Conservation (phyloP, 2,888 invertebrate species). For the Lycia hirtaria region DNA sequence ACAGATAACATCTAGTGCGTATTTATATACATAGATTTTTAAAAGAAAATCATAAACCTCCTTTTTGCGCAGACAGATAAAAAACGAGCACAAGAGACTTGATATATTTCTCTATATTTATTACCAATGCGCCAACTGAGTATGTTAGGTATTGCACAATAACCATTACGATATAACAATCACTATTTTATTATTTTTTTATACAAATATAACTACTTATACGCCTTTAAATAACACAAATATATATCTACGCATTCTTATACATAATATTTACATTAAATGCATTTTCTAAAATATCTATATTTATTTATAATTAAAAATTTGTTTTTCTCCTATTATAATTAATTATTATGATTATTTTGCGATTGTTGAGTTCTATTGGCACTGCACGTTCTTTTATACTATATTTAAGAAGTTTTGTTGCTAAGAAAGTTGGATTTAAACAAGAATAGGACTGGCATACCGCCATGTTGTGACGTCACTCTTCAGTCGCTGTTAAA, state of each 20-base stretch:
- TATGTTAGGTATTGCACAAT: not conserved
- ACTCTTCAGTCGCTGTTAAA: no score
- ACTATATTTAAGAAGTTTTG: not conserved
- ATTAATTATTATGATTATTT: slow-evolving; percentile 23
- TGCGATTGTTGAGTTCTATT: slow-evolving; percentile 33
- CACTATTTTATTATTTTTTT: slow-evolving; percentile 2
- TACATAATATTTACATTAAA: slow-evolving; percentile 47
- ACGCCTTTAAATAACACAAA: slow-evolving; percentile 1
- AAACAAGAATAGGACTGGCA: no score
- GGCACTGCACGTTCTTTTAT: slow-evolving; percentile 47
- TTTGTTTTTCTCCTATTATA: slow-evolving; percentile 14
- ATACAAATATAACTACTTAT: slow-evolving; percentile 11
- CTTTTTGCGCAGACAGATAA: no score
- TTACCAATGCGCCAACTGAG: no score
- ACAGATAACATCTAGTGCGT: no score
- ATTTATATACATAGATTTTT: no score
- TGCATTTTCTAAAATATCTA: slow-evolving; percentile 35
- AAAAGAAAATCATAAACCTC: no score
- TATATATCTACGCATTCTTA: slow-evolving; percentile 23
- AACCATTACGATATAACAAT: slow-evolving; percentile 2
- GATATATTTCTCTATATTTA: no score
- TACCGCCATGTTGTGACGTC: no score
- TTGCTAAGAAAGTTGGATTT: not conserved
- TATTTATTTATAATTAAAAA: slow-evolving; percentile 9
- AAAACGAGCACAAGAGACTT: no score